phyloP scores from a whole-genome alignment of 2,113 vertebrate species.

The Eudorcas thomsonii region DNA sequence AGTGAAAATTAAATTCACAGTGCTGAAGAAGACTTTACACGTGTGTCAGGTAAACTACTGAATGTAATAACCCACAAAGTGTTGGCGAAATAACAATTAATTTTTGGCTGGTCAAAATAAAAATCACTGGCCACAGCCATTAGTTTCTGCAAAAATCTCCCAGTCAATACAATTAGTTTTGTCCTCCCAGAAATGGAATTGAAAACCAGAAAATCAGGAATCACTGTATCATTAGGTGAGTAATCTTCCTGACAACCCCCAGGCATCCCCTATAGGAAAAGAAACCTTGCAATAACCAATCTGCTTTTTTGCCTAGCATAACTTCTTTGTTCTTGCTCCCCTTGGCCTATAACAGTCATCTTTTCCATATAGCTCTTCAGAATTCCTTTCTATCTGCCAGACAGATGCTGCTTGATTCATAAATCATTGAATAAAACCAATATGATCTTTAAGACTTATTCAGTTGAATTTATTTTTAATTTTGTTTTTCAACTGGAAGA shows the following conservation, averaged over 20 bases:
- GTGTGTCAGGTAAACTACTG: neutral
- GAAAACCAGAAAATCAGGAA: neutral
- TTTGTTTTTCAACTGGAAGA: neutral
- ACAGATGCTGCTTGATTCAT: neutral
- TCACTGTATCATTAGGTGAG: neutral
- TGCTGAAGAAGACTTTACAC: neutral
- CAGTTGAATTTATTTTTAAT: neutral
- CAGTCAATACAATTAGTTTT: neutral
- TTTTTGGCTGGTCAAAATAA: neutral
- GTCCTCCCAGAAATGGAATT: neutral
- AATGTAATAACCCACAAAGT: neutral
- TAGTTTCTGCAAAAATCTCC: neutral
- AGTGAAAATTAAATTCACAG: neutral
- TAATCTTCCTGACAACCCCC: neutral
- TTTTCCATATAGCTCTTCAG: neutral
- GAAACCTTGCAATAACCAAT: neutral
- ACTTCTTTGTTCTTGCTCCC: neutral
- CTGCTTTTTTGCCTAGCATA: neutral
- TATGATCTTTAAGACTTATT: neutral
- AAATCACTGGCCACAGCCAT: neutral
- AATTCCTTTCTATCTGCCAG: neutral
- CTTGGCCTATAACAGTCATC: neutral
- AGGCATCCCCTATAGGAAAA: neutral
- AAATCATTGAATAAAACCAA: neutral
- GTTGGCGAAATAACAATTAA: neutral